Evolutionary conservation across 2,113 vertebrate species (phyloP).

Genomic region (Lates calcarifer): DNA sequence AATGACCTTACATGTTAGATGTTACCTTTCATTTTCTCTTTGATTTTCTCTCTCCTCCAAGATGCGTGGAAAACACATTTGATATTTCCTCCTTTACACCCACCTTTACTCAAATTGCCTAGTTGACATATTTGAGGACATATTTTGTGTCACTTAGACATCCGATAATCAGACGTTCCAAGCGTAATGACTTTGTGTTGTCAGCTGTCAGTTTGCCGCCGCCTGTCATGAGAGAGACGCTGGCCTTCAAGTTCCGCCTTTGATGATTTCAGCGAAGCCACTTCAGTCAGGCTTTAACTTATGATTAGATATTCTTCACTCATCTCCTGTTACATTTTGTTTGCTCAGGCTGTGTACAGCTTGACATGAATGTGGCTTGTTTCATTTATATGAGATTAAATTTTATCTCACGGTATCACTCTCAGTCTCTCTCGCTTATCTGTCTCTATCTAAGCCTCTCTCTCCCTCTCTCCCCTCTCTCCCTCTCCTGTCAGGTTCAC

Average conservation of each 20-base stretch:
- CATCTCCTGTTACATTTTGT: conserved; percentile 41
- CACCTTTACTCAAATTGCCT: not conserved
- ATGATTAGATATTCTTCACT: conserved; percentile 38
- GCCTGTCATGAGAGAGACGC: not conserved
- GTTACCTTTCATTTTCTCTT: not conserved
- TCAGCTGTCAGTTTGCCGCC: conserved; percentile 46
- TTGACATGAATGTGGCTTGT: conserved; percentile 48
- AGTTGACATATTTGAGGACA: not conserved
- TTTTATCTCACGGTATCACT: conserved; percentile 40
- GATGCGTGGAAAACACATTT: not conserved
- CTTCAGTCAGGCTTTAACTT: conserved; percentile 30
- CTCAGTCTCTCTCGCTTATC: not conserved
- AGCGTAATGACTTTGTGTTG: conserved; percentile 53
- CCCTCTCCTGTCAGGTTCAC: conserved; percentile 87
- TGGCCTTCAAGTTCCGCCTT: not conserved
- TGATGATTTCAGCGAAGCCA: conserved; percentile 19
- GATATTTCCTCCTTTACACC: not conserved
- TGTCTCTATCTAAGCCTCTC: conserved; percentile 32
- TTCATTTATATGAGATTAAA: conserved; percentile 48
- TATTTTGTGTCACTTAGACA: conserved; percentile 24
- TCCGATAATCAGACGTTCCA: conserved; percentile 43
- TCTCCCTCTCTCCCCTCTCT: not conserved
- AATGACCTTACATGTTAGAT: not conserved
- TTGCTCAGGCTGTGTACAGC: conserved; percentile 44
- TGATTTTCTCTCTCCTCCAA: not conserved